These are phyloP conservation scores for Quadroppia sp. DNA, from an alignment of 2,888 invertebrate genomes.

Conservation along the genomic window DNA sequence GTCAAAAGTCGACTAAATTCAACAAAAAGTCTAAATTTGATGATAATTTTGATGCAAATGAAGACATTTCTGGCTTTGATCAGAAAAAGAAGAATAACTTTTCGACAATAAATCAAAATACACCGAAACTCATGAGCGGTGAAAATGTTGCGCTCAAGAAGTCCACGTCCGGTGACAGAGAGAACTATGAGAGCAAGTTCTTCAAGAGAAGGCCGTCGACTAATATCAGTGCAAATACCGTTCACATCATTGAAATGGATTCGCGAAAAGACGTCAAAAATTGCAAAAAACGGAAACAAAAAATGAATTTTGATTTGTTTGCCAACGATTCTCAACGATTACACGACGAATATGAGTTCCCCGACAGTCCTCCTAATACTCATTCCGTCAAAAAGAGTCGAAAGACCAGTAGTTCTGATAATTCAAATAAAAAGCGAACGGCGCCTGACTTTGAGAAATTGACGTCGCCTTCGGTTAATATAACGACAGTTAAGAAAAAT, in stretches of 20 bases:
- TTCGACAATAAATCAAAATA: conserved; percentile 19
- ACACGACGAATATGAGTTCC: conserved; percentile 42
- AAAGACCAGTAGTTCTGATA: conserved; percentile 13
- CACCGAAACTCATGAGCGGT: conserved; percentile 15
- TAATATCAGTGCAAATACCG: conserved; percentile 18
- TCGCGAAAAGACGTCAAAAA: conserved; percentile 12
- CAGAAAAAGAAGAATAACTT: conserved; percentile 16
- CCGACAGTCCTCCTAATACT: conserved; percentile 40
- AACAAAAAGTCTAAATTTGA: conserved; percentile 9
- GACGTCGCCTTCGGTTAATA: conserved; percentile 15
- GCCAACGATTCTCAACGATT: not conserved
- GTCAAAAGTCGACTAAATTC: conserved; percentile 21
- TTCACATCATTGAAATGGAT: conserved; percentile 29
- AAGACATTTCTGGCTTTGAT: conserved; percentile 10
- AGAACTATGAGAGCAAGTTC: conserved; percentile 32
- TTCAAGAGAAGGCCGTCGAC: conserved; percentile 29
- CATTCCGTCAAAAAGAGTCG: conserved; percentile 17
- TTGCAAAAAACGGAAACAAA: conserved; percentile 36
- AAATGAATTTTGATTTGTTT: conserved; percentile 13
- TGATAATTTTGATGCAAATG: not conserved
- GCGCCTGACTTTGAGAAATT: conserved; percentile 22
- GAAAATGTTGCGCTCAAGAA: not conserved
- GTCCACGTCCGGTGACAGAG: not conserved
- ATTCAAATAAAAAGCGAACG: not conserved
- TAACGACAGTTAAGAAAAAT: not conserved